A percentile compares a stretch with the other conserved stretches of the same genome.
Evolutionary conservation across 1,140 invertebrate genomes (phyloP).

Genomic region (Planococcus citri): DNA sequence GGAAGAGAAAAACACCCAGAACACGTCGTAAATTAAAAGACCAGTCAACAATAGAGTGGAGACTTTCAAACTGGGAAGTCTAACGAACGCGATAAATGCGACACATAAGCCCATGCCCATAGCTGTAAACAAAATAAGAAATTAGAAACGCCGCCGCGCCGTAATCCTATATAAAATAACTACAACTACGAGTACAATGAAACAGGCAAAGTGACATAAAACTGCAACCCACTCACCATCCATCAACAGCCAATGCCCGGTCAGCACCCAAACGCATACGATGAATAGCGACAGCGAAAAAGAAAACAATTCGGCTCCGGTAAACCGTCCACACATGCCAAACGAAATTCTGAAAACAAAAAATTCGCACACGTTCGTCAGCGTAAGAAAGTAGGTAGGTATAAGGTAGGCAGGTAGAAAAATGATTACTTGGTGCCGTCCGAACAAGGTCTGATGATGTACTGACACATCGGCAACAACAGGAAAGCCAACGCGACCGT

Average conservation of each 20-base stretch:
- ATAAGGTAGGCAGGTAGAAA: neutral
- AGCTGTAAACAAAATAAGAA: no score
- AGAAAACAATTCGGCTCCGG: slow-evolving; percentile 82
- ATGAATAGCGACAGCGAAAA: slow-evolving; percentile 84
- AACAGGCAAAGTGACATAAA: no score
- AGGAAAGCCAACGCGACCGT: slow-evolving; percentile 92
- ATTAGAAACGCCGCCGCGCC: slow-evolving; percentile 29
- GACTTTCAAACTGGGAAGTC: slow-evolving; percentile 89
- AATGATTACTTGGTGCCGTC: slow-evolving; percentile 53
- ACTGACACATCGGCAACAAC: slow-evolving; percentile 92
- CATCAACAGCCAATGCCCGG: slow-evolving; percentile 95
- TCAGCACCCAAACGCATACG: slow-evolving; percentile 92
- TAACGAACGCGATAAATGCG: slow-evolving; percentile 91
- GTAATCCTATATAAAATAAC: slow-evolving; percentile 21
- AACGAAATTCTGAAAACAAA: slow-evolving; percentile 61
- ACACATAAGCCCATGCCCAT: slow-evolving; percentile 96
- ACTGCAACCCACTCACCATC: slow-evolving; percentile 76
- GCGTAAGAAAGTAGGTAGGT: neutral
- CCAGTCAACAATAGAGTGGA: slow-evolving; percentile 88
- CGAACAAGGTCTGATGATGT: slow-evolving; percentile 76
- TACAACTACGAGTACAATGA: no score
- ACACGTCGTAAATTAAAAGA: slow-evolving; percentile 90
- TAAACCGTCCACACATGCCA: slow-evolving; percentile 77
- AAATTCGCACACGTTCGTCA: slow-evolving; percentile 12
- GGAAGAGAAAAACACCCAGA: slow-evolving; percentile 97